Evolutionary conservation across 2,113 vertebrate genomes (phyloP).

Genomic region (Ceuthmochares aereus): DNA sequence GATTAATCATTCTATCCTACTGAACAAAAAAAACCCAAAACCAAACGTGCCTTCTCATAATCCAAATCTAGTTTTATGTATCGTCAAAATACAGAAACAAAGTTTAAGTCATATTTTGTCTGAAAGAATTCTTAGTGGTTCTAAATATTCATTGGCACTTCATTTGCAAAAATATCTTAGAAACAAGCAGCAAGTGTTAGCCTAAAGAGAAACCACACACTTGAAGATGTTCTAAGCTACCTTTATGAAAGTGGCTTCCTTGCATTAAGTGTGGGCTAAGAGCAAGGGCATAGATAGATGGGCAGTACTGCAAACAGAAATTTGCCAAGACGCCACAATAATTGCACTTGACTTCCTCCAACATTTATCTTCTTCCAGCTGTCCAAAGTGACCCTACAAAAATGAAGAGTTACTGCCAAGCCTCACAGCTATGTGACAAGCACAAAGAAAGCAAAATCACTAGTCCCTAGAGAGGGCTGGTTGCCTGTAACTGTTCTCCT

Average conservation of each 20-base stretch:
- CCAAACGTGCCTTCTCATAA: neutral
- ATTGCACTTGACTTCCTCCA: neutral
- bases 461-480: neutral
- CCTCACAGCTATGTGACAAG: neutral
- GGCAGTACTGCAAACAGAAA: neutral
- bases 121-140: neutral
- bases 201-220: neutral
- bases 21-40: neutral
- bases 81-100: neutral
- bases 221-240: neutral
- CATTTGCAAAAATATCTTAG: neutral
- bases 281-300: neutral
- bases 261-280: accelerated
- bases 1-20: neutral
- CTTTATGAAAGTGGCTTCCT: neutral
- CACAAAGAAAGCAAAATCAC: neutral
- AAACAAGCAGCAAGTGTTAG: neutral
- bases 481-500: neutral
- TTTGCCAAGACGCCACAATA: neutral
- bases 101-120: neutral
- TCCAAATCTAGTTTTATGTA: neutral
- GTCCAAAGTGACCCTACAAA: neutral
- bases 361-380: neutral
- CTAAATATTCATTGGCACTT: neutral
- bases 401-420: neutral